Evolutionary conservation across 2,797 vertebrate genomes (phyloP).

Genomic region (Rhinoraja longicauda): DNA sequence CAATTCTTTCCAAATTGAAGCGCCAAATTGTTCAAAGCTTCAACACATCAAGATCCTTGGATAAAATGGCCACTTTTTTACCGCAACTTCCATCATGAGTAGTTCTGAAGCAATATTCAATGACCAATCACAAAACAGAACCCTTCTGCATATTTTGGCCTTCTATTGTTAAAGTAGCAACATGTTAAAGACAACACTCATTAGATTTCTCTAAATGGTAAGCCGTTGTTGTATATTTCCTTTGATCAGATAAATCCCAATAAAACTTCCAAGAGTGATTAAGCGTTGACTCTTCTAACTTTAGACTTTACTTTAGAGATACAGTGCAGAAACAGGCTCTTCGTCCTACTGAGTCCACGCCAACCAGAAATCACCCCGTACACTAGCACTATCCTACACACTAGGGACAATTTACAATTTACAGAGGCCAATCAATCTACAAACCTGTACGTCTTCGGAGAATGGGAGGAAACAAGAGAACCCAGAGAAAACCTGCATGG

Average conservation of each 20-base stretch:
- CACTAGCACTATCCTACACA: no score
- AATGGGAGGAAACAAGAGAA: no score
- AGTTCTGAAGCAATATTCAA: neutral
- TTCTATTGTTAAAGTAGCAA: neutral
- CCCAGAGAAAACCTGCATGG: no score
- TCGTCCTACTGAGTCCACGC: no score
- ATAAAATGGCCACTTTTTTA: neutral
- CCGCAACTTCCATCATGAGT: neutral
- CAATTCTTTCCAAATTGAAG: neutral
- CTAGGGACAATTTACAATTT: no score
- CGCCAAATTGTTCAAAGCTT: neutral
- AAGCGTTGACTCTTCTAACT: neutral
- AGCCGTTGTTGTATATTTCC: neutral
- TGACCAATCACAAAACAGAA: neutral
- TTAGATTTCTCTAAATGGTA: neutral
- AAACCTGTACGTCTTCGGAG: no score
- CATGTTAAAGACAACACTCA: neutral
- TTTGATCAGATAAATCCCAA: neutral
- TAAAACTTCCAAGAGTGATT: neutral
- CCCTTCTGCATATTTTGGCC: neutral
- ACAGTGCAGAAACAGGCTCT: no score
- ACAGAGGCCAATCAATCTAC: no score
- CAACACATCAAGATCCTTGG: neutral
- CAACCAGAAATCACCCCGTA: no score
- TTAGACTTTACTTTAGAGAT: no score